Evolutionary conservation across 2,888 invertebrate species (phyloP), one percentile per base, ranked within the genome.

Genomic region (Sarcophaga variegata): DNA sequence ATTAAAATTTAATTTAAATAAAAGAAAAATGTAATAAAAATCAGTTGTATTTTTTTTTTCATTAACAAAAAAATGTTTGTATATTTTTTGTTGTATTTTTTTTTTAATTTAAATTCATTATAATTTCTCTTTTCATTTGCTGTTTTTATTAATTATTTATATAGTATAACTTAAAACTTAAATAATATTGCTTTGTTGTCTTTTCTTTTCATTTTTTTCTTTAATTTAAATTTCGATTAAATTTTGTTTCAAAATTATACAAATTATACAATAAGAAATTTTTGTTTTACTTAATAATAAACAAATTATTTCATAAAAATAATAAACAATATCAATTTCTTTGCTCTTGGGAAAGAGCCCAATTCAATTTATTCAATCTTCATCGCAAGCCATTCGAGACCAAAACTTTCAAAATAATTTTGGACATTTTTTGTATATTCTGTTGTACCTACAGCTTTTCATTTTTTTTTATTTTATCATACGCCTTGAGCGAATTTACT

Each of bases 401-500:
- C 64, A 54, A 25, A 8, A 37, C 2, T 49, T 54, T 4, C 10
- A 20, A 25, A 25, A 59, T 66, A 54, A 54, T 14, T 14, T 54
- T 54, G 54, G 54, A 4, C 14, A 14, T 4, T 54, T 66, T 71
- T 12, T 11, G 47, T 54, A 3, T 59, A 25, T 71, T 20, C 14
- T 54, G 14, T 84, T 84, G 84, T 84, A 84, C 80, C 84, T 71
- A 76, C 37, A 76, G 75, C 71, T 78, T 77, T 71, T 25, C 37
- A 62, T 60, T 20, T 66, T 66, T 69, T 4, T 59, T 72, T 72
- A 17, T 37, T 63, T 59, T 37, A 25, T 81, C 17, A n/a, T 11
- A 27, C 45, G 37, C 20, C 37, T 37, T 10, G 8, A 37, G 37
- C 37, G 37, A 2, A 8, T 37, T 85, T 96, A 99, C 92, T 98